Conservation (phyloP, 1,140 invertebrate genomes). For the Philotrypesis tridentata region DNA sequence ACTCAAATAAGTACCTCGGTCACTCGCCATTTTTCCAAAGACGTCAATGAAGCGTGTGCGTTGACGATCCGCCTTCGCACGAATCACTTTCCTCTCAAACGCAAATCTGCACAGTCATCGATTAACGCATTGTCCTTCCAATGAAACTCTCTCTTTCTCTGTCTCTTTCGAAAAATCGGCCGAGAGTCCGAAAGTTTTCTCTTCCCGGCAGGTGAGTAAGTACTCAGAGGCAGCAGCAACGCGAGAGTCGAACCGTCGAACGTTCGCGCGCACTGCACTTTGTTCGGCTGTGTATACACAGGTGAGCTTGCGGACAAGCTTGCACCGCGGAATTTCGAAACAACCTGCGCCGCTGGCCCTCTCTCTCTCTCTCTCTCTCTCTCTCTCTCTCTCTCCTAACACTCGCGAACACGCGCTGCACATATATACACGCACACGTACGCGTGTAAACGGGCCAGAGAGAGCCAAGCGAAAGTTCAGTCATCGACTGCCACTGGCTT, state of each 20-base stretch:
- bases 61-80: background rate
- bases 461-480: slow-evolving; percentile 30
- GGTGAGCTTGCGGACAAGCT: background rate
- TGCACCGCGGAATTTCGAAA: slow-evolving; percentile 47
- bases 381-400: background rate
- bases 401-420: too few relatives aligned
- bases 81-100: background rate
- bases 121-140: too few relatives aligned
- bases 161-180: background rate
- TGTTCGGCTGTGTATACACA: background rate
- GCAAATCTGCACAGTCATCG: too few relatives aligned
- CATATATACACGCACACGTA: background rate
- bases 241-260: too few relatives aligned
- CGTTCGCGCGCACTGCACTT: background rate
- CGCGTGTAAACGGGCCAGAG: too few relatives aligned
- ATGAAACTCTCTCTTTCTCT: background rate
- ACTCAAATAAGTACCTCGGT: background rate
- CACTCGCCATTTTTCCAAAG: background rate
- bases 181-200: background rate
- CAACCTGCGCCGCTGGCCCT: background rate
- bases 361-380: background rate
- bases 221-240: too few relatives aligned
- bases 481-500: slow-evolving; percentile 18
- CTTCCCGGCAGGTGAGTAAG: too few relatives aligned
- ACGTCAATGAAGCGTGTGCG: background rate